These are phyloP conservation scores for Actenoides lindsayi DNA, from an alignment of 2,113 vertebrate genomes.

Conservation along the genomic window DNA sequence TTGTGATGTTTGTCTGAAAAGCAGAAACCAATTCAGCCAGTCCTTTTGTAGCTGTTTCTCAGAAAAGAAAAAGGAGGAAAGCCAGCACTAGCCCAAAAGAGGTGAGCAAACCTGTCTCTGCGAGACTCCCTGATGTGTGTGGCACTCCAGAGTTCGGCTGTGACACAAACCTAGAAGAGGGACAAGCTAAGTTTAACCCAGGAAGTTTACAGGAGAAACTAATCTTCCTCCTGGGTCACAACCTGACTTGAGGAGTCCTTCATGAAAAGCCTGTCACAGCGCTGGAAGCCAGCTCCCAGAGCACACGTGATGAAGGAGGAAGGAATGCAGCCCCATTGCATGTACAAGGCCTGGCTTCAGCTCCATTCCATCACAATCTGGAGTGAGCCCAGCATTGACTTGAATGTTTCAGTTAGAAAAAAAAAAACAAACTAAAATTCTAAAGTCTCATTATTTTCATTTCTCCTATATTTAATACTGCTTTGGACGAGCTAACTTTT, in stretches of 20 bases:
- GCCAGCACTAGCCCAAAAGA: not conserved
- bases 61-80: not conserved
- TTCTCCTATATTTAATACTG: not conserved
- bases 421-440: not conserved
- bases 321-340: not conserved
- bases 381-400: not conserved
- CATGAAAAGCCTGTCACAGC: not conserved
- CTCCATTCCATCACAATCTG: not conserved
- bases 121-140: not conserved
- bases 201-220: not conserved
- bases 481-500: not conserved
- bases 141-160: not conserved
- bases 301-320: not conserved
- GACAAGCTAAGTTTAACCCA: not conserved
- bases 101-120: not conserved
- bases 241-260: not conserved
- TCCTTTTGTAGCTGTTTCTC: not conserved
- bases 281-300: not conserved
- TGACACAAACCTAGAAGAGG: not conserved
- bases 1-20: not conserved
- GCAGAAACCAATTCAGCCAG: not conserved
- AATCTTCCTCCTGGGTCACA: not conserved
- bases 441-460: not conserved
- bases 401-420: not conserved
- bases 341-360: accelerated